These are phyloP conservation scores for Phalacrocorax brasilianus DNA, from an alignment of 2,113 vertebrate genomes.

Conservation along the genomic window DNA sequence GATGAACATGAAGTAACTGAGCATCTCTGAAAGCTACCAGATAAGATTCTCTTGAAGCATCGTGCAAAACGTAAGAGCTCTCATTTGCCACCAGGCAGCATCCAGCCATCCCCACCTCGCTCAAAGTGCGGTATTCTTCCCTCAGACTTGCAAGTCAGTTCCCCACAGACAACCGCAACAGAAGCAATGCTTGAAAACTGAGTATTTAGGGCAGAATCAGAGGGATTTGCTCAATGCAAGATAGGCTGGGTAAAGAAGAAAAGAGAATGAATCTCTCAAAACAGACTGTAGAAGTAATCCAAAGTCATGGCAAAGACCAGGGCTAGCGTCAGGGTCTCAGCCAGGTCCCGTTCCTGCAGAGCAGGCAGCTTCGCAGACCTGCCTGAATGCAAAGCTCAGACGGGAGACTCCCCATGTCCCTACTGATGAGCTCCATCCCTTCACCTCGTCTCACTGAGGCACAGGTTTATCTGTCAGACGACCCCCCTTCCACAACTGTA, in stretches of 20 bases:
- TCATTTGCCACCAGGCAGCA: neutral
- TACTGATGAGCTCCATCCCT: neutral
- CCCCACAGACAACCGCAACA: neutral
- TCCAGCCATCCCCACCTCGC: neutral
- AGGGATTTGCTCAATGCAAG: neutral
- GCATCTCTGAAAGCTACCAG: neutral
- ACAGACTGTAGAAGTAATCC: neutral
- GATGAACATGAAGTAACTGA: neutral
- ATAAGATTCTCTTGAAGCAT: neutral
- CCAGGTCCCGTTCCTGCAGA: neutral
- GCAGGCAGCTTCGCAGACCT: neutral
- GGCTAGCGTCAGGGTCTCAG: neutral
- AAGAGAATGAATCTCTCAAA: neutral
- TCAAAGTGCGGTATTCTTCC: neutral
- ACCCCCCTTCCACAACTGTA: neutral
- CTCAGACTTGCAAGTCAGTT: neutral
- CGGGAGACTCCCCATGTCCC: fast-evolving
- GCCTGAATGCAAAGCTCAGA: fast-evolving
- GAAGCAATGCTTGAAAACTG: neutral
- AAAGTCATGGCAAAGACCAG: neutral
- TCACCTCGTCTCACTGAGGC: neutral
- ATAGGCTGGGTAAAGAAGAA: neutral
- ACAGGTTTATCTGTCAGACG: neutral
- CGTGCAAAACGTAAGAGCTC: neutral
- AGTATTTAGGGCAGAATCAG: neutral